Percentiles rank a stretch among this genome's conserved stretches.
These are phyloP conservation scores for Electrona antarctica DNA, from an alignment of 2,113 vertebrate species.

Conservation along the genomic window DNA sequence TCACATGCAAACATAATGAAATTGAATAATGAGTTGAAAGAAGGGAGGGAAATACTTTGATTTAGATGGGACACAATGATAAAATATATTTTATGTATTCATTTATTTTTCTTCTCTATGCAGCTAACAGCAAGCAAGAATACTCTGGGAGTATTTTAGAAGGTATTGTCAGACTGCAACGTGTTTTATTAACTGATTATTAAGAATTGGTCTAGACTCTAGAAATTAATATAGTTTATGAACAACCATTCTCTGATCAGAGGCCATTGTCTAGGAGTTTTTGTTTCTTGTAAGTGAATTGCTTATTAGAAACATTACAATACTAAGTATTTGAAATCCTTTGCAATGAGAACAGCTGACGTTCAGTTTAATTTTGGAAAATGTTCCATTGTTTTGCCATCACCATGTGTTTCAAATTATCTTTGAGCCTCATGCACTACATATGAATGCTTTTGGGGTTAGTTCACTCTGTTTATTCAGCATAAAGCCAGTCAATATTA, in stretches of 20 bases:
- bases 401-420: slow-evolving; percentile 27
- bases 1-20: slow-evolving; percentile 19
- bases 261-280: too few relatives aligned
- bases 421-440: neutral
- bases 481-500: slow-evolving; percentile 34
- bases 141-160: too few relatives aligned
- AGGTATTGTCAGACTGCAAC: too few relatives aligned
- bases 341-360: slow-evolving; percentile 14
- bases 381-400: slow-evolving; percentile 41
- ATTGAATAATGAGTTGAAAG: slow-evolving; percentile 4
- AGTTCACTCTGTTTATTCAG: slow-evolving; percentile 24
- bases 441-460: slow-evolving; percentile 18
- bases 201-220: too few relatives aligned
- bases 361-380: slow-evolving; percentile 30
- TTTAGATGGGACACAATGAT: slow-evolving; percentile 15
- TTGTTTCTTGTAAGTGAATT: too few relatives aligned
- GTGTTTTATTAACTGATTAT: too few relatives aligned
- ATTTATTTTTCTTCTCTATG: neutral
- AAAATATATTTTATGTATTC: neutral
- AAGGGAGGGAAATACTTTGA: slow-evolving; percentile 17
- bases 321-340: neutral
- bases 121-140: too few relatives aligned
- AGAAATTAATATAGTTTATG: too few relatives aligned
- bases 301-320: too few relatives aligned
- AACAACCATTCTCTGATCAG: too few relatives aligned